phyloP scores from a whole-genome alignment of 2,113 vertebrate species.

The Columbina picui region DNA sequence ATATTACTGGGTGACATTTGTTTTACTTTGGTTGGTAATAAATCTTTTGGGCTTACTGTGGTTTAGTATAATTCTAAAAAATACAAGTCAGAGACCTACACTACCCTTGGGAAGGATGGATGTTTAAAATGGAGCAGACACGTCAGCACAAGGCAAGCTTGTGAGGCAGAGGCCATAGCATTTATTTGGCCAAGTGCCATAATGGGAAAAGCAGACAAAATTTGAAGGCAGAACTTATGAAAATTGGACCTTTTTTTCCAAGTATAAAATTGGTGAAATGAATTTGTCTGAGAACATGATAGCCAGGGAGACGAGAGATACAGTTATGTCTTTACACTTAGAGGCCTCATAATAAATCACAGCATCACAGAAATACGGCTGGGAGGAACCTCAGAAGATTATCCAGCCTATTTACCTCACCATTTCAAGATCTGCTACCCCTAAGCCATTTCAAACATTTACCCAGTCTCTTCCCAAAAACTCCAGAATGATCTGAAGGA shows the following conservation, averaged over 20 bases:
- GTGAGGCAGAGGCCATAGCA: background rate
- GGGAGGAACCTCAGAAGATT: background rate
- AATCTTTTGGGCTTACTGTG: background rate
- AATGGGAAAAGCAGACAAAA: background rate
- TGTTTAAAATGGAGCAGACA: background rate
- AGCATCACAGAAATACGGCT: background rate
- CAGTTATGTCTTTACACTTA: background rate
- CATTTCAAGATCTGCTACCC: background rate
- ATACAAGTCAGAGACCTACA: background rate
- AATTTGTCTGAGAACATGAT: background rate
- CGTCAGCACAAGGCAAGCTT: background rate
- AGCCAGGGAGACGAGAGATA: background rate
- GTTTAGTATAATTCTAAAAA: background rate
- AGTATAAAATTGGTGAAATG: background rate
- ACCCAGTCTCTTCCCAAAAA: background rate
- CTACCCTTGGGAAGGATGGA: accelerated
- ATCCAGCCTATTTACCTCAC: background rate
- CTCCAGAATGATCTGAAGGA: background rate
- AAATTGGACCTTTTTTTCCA: background rate
- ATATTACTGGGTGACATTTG: background rate
- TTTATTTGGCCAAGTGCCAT: background rate
- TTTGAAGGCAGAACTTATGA: background rate
- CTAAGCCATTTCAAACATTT: background rate
- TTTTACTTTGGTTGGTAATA: background rate
- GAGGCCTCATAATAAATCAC: background rate